Evolutionary conservation across 1,140 invertebrate genomes (phyloP).

Genomic region (Drosophila seguyi): DNA sequence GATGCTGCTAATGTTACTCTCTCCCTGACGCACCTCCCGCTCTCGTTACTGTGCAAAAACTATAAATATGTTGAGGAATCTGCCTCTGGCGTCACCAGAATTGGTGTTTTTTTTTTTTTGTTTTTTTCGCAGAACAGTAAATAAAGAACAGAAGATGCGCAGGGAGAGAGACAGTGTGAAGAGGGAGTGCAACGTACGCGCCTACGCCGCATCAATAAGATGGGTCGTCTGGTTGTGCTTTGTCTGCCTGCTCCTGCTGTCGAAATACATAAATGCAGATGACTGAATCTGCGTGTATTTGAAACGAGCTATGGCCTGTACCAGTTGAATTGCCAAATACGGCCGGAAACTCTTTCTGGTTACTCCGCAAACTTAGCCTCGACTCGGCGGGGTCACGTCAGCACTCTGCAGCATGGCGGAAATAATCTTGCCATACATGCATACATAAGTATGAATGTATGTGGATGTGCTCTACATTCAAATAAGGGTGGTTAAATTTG

Average conservation of each 20-base stretch:
- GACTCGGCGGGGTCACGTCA: conserved; percentile 27
- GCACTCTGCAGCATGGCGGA: conserved; percentile 35
- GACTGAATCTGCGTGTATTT: conserved; percentile 6
- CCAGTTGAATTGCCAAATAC: conserved; percentile 1
- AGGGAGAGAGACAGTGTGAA: neutral
- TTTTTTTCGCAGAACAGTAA: conserved; percentile 22
- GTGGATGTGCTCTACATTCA: neutral
- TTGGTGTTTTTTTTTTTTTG: conserved; percentile 12
- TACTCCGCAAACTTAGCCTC: conserved; percentile 2
- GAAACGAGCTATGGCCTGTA: conserved; percentile 1
- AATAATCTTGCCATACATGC: conserved; percentile 19
- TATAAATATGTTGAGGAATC: conserved; percentile 41
- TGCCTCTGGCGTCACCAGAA: conserved; percentile 33
- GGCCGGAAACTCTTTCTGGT: conserved; percentile 18
- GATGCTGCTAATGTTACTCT: conserved; percentile 15
- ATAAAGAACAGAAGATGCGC: conserved; percentile 10
- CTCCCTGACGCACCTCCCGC: conserved; percentile 14
- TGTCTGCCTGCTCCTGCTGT: conserved; percentile 18
- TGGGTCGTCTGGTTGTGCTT: conserved; percentile 17
- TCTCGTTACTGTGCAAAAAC: conserved; percentile 16
- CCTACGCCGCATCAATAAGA: conserved; percentile 50
- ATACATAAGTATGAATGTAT: conserved; percentile 11
- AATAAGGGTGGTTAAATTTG: neutral
- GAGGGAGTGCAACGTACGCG: conserved; percentile 43
- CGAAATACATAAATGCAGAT: neutral